Conservation (phyloP, 2,113 vertebrate genomes). For the Peromyscus maniculatus region DNA sequence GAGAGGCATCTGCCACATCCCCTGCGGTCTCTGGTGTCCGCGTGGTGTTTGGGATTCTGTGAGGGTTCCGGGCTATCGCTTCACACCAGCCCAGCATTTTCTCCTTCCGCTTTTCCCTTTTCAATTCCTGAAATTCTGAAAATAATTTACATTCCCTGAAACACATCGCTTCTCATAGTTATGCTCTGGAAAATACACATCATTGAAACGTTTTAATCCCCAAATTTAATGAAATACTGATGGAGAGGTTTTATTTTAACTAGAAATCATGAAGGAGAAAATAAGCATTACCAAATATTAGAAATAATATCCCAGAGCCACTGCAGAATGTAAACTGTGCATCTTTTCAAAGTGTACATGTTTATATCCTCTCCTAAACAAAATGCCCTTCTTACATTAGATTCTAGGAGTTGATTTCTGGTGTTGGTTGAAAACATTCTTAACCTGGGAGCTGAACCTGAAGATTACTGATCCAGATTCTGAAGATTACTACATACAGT, state of each 20-base stretch:
- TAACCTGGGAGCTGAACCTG: background rate
- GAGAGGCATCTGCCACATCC: slow-evolving; percentile 82
- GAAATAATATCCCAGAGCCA: background rate
- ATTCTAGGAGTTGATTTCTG: background rate
- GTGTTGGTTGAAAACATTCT: background rate
- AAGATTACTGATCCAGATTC: background rate
- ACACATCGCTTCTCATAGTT: slow-evolving; percentile 81
- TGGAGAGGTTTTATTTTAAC: background rate
- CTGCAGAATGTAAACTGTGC: background rate
- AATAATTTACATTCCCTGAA: slow-evolving; percentile 92
- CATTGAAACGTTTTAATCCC: slow-evolving; percentile 74
- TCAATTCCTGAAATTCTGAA: slow-evolving; percentile 92
- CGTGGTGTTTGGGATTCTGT: slow-evolving; percentile 89
- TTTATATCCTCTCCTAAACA: background rate
- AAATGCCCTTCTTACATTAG: background rate
- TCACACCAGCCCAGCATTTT: slow-evolving; percentile 93
- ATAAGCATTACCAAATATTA: background rate
- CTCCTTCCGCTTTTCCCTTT: slow-evolving; percentile 90
- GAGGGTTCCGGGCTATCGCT: slow-evolving; percentile 91
- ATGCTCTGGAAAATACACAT: slow-evolving; percentile 82
- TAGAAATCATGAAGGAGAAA: background rate
- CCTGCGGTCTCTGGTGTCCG: slow-evolving; percentile 89
- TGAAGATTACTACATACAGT: background rate
- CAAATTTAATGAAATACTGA: slow-evolving; percentile 9
- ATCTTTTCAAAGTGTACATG: background rate